Percentiles rank a stretch among this genome's conserved stretches.
Conservation (phyloP, 1,140 invertebrate species). For the Diploscapter pachys region DNA sequence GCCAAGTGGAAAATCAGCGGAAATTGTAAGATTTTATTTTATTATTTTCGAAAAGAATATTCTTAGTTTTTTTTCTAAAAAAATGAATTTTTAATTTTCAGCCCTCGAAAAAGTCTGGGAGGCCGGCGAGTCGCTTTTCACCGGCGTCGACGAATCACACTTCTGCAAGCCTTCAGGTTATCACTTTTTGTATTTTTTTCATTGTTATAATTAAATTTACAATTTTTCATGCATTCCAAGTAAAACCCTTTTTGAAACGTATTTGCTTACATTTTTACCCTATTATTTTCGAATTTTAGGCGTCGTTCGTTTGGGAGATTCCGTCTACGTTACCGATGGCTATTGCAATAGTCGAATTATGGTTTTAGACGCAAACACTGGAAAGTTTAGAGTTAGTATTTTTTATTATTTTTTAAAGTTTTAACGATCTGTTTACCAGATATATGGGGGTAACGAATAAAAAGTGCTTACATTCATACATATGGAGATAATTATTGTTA, state of each 20-base stretch:
- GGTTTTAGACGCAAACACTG: slow-evolving; percentile 72
- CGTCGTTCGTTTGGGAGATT: slow-evolving; percentile 68
- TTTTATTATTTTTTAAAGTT: not conserved
- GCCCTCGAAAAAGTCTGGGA: slow-evolving; percentile 53
- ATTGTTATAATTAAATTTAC: not conserved
- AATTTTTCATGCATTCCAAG: too few relatives aligned
- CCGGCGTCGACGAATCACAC: slow-evolving; percentile 73
- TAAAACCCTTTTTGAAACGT: too few relatives aligned
- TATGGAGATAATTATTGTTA: not conserved
- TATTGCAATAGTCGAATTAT: slow-evolving; percentile 88
- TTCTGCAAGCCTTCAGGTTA: slow-evolving; percentile 92
- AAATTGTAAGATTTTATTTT: slow-evolving; percentile 18
- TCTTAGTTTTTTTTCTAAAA: not conserved
- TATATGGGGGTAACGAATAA: not conserved
- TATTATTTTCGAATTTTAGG: not conserved
- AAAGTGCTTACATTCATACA: too few relatives aligned
- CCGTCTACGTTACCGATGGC: slow-evolving; percentile 85
- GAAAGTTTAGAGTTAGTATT: slow-evolving; percentile 57
- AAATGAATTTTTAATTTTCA: not conserved
- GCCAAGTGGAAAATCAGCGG: slow-evolving; percentile 45
- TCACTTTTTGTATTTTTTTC: not conserved
- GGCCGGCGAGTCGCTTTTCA: slow-evolving; percentile 70
- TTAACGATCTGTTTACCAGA: not conserved
- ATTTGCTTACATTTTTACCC: not conserved
- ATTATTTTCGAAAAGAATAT: too few relatives aligned